Evolutionary conservation across 2,888 invertebrate genomes (phyloP).

Genomic region (Mayetiola destructor): DNA sequence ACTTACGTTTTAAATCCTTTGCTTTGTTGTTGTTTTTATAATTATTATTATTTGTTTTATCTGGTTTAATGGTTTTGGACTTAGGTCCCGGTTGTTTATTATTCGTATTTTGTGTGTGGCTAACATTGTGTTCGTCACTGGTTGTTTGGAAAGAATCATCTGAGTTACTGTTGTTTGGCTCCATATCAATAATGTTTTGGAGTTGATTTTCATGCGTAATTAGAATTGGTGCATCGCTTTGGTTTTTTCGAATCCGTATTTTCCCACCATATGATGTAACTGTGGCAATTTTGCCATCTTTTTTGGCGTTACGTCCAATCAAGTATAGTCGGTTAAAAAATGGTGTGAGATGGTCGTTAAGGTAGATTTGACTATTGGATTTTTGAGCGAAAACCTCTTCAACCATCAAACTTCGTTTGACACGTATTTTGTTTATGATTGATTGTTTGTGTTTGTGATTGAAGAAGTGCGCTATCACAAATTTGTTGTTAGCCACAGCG

Average conservation of each 20-base stretch:
- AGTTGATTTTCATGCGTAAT: neutral
- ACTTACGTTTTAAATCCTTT: too few relatives aligned
- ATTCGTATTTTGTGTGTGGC: too few relatives aligned
- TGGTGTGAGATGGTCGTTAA: neutral
- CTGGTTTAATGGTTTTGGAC: too few relatives aligned
- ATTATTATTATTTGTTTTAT: too few relatives aligned
- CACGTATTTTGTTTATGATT: neutral
- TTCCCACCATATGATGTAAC: neutral
- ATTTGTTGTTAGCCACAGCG: neutral
- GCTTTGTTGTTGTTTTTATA: too few relatives aligned
- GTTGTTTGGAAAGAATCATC: too few relatives aligned
- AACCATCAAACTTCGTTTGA: neutral
- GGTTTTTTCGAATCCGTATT: neutral
- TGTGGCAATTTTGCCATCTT: neutral
- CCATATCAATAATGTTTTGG: neutral
- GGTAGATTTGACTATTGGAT: neutral
- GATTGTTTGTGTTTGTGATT: neutral
- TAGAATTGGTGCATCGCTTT: neutral
- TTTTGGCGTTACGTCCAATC: neutral
- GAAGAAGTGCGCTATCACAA: neutral
- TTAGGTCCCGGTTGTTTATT: too few relatives aligned
- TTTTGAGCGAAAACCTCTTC: neutral
- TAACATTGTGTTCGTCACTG: too few relatives aligned
- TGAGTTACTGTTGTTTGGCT: too few relatives aligned
- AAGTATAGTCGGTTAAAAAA: neutral